These are phyloP conservation scores for Luffia ferchaultella DNA, from an alignment of 2,888 invertebrate species.

Conservation along the genomic window DNA sequence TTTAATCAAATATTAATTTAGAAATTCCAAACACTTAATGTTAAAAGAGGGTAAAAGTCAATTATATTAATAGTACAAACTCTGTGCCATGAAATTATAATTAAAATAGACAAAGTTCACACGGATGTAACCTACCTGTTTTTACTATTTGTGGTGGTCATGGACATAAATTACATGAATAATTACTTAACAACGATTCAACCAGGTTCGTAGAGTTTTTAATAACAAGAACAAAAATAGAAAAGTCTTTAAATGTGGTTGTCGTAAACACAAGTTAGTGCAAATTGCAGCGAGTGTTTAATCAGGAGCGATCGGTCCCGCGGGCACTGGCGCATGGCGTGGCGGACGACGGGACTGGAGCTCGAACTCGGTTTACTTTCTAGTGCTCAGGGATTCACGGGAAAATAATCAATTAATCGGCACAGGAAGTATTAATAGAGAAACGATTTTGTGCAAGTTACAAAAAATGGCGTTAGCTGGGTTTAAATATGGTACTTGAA, in stretches of 20 bases:
- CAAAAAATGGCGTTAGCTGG: neutral
- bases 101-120: neutral
- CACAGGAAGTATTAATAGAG: neutral
- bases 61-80: too few species aligned
- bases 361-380: too few species aligned
- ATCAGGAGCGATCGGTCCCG: neutral
- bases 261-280: neutral
- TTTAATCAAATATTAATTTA: too few species aligned
- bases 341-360: neutral
- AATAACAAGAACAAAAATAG: neutral
- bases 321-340: neutral
- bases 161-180: neutral
- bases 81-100: neutral
- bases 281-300: neutral
- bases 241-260: neutral
- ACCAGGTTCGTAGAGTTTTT: neutral
- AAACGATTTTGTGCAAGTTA: neutral
- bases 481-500: neutral
- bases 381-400: neutral
- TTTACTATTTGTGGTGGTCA: neutral
- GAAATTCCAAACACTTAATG: too few species aligned
- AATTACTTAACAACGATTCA: neutral
- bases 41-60: too few species aligned
- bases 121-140: neutral
- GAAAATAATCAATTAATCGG: neutral